phyloP scores from a whole-genome alignment of 2,888 invertebrate genomes.

The Clitarchus hookeri region DNA sequence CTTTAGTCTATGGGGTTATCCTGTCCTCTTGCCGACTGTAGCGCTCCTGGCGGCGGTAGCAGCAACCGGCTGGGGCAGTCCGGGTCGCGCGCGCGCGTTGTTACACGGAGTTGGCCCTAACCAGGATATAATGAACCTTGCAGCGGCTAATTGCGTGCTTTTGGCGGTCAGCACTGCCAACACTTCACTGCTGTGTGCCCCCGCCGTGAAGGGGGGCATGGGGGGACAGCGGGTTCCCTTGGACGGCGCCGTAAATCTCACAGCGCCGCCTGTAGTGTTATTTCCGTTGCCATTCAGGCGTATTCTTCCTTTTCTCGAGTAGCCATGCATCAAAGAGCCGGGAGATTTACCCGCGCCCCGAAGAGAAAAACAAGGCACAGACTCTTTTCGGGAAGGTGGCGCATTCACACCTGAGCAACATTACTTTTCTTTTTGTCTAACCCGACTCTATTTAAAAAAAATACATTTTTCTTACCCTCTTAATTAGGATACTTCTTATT shows the following conservation, averaged over 20 bases:
- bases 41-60: no score
- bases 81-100: not conserved
- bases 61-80: no score
- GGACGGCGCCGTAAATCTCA: not conserved
- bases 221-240: not conserved
- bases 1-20: no score
- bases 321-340: not conserved
- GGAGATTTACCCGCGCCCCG: not conserved
- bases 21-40: not conserved
- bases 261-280: not conserved
- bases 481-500: not conserved
- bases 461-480: not conserved
- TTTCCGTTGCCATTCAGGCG: conserved; percentile 1
- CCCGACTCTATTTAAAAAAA: not conserved
- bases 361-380: not conserved
- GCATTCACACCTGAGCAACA: not conserved
- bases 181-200: not conserved
- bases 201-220: no score
- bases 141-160: conserved; percentile 5
- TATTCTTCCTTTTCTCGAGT: not conserved
- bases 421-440: not conserved
- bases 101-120: not conserved
- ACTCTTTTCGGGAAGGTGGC: not conserved
- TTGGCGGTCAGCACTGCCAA: not conserved
- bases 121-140: conserved; percentile 7